Conservation (phyloP, 30 jellyfish, hydroid and myxozoan species). For the Pseudorhiza aurosa region DNA sequence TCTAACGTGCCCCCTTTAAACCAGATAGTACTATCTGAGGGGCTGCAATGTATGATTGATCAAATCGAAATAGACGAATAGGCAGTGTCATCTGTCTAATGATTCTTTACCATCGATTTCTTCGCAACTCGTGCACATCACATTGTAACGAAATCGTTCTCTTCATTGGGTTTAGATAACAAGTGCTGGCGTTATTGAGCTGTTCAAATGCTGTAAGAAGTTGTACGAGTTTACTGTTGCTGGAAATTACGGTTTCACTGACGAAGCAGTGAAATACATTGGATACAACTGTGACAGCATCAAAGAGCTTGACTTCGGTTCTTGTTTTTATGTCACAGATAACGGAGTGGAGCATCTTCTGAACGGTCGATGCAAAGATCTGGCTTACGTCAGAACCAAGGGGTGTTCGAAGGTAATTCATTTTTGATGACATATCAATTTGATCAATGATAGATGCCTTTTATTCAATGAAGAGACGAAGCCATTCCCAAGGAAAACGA, state of each 20-base stretch:
- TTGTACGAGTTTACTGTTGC: conserved; percentile 16
- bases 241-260: conserved; percentile 67
- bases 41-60: too few relatives aligned
- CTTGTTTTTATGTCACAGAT: conserved; percentile 52
- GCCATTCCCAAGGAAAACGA: too few relatives aligned
- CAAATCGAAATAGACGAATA: too few relatives aligned
- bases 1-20: too few relatives aligned
- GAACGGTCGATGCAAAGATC: conserved; percentile 24
- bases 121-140: too few relatives aligned
- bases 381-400: conserved; percentile 40
- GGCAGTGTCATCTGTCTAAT: too few relatives aligned
- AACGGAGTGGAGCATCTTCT: conserved; percentile 21
- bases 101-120: too few relatives aligned
- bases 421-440: too few relatives aligned
- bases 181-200: conserved; percentile 30
- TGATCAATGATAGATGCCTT: too few relatives aligned
- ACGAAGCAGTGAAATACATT: conserved; percentile 50
- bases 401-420: conserved; percentile 52
- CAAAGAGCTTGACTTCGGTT: conserved; percentile 55
- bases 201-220: conserved; percentile 25
- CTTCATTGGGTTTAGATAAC: conserved; percentile 35
- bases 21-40: too few relatives aligned
- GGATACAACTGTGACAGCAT: conserved; percentile 16
- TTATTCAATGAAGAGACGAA: too few relatives aligned
- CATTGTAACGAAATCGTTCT: background rate